These are phyloP conservation scores for Xiphorhynchus elegans DNA, from an alignment of 2,113 vertebrate species.

Conservation along the genomic window DNA sequence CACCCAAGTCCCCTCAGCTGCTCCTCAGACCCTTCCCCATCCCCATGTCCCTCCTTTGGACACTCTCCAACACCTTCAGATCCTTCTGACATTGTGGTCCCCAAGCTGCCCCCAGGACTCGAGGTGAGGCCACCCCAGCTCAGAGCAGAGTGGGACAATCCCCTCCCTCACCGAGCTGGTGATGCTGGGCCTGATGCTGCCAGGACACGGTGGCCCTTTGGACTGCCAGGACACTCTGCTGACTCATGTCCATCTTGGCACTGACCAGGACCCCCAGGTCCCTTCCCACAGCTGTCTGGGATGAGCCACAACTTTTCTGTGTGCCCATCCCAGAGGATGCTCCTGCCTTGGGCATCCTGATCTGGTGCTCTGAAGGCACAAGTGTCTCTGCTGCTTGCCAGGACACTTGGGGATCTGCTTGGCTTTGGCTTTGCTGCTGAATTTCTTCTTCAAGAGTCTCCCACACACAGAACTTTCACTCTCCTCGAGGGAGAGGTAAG, in stretches of 20 bases:
- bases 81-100: too few relatives aligned
- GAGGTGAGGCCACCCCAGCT: neutral
- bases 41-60: too few relatives aligned
- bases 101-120: too few relatives aligned
- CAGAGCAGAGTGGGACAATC: neutral
- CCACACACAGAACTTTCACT: accelerated
- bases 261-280: neutral
- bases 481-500: neutral
- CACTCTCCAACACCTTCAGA: too few relatives aligned
- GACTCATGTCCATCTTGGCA: neutral
- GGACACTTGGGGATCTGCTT: neutral
- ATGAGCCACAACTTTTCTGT: neutral
- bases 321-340: neutral
- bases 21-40: neutral
- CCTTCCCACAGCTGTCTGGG: neutral
- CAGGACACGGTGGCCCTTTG: neutral
- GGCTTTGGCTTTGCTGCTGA: neutral
- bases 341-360: neutral
- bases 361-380: neutral
- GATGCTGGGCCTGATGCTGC: neutral
- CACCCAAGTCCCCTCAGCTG: neutral
- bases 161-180: neutral
- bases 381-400: neutral
- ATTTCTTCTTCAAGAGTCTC: neutral
- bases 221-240: neutral